Conservation (phyloP, 2,888 invertebrate genomes). For the Drosophila pegasa region DNA sequence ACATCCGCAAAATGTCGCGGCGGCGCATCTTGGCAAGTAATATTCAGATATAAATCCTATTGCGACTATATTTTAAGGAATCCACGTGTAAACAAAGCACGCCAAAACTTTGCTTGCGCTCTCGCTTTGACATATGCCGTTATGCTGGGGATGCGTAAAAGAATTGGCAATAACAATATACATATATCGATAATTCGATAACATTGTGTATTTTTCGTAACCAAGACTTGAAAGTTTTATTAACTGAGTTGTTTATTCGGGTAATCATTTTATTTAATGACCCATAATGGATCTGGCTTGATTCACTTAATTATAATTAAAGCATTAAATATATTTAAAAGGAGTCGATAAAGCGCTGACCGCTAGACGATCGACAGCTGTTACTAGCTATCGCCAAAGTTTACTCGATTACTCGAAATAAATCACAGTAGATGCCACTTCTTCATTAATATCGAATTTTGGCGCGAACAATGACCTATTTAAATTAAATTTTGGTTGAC, state of each 20-base stretch:
- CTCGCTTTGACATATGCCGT: conserved; percentile 30
- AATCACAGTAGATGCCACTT: neutral
- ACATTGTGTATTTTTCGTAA: neutral
- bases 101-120: neutral
- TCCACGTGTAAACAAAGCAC: conserved; percentile 10
- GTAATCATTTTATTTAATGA: too few species aligned
- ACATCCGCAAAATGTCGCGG: conserved; percentile 35
- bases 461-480: neutral
- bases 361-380: neutral
- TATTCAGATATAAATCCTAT: neutral
- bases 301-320: too few species aligned
- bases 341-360: neutral
- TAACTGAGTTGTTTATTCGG: neutral
- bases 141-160: conserved; percentile 16
- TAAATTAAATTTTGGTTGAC: neutral
- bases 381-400: neutral
- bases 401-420: too few species aligned
- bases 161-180: neutral
- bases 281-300: neutral
- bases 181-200: conserved; percentile 1
- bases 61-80: neutral
- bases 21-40: conserved; percentile 17
- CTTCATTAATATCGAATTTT: neutral
- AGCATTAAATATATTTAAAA: too few species aligned
- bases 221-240: neutral